A percentile compares a stretch with the other conserved stretches of the same genome.
Evolutionary conservation across 2,888 invertebrate genomes (phyloP).

Genomic region (Coecobrya sp.): DNA sequence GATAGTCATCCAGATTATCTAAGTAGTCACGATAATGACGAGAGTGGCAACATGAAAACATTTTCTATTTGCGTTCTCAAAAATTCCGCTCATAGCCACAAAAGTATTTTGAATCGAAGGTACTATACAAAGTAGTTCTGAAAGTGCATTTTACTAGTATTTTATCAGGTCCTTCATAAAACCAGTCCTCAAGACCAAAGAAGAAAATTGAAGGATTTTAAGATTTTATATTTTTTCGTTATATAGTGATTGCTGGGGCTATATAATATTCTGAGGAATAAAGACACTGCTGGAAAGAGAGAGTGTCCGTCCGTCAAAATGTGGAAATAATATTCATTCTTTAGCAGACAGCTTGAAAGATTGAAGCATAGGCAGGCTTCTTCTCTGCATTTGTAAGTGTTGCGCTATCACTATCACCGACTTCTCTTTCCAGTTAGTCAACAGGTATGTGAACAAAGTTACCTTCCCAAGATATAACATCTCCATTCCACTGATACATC

Average conservation of each 20-base stretch:
- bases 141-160: no score
- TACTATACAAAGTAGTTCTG: background rate
- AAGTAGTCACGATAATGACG: conserved; percentile 1
- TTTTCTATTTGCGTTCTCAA: background rate
- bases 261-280: background rate
- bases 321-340: background rate
- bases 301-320: background rate
- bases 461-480: no score
- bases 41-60: conserved; percentile 29
- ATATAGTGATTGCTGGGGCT: background rate
- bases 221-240: no score
- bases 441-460: no score
- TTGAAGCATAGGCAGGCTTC: no score
- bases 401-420: no score
- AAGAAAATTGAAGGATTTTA: no score
- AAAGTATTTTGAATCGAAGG: background rate
- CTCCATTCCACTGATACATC: no score
- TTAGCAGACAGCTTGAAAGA: background rate
- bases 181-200: no score
- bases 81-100: background rate
- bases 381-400: no score
- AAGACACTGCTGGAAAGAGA: background rate
- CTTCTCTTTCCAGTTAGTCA: no score
- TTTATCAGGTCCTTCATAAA: no score
- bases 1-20: conserved; percentile 3